Evolutionary conservation across 2,113 vertebrate genomes (phyloP), one percentile per base, ranked within the genome.

Genomic region (Panthera uncia): DNA sequence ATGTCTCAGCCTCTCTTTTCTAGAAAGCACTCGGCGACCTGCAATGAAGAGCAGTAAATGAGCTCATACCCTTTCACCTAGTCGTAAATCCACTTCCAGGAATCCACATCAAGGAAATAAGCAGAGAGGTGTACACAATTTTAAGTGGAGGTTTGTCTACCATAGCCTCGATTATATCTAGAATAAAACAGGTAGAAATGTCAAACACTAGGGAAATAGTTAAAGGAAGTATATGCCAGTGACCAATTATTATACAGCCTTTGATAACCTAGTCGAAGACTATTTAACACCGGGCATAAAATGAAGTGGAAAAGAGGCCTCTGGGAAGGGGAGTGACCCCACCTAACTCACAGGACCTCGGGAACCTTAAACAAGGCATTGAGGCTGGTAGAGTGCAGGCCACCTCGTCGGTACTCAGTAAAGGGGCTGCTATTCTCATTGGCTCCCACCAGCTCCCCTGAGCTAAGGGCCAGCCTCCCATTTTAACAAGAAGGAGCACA

Each of bases 21-120:
- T 91, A 80, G 79, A 95, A 96, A 71, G 66, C 29, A 0, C 33
- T 65, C 57, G 33, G 83, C 63, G 29, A 18, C 66, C 6, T 27
- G 8, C 31, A 10, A 7, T 18, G 15, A 23, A 57, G 41, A 61
- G 10, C 23, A 78, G 63, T 31, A 7, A 12, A 27, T 21, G 81
- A 31, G 93, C 50, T 68, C 23, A 7, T 25, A 76, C 31, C 55
- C 88, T 92, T 80, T 89, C 74, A 89, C 91, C 82, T 5, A 48
- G 36, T 14, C 8, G 63, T 16, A 14, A 79, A 36, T 31, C 38
- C n/a, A 36, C 87, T 94, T 95, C 96, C 29, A 76, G 66, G 84
- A 96, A 96, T 50, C 92, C 11, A 19, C 63, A 36, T 83, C 63
- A 29, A 73, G 94, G 87, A 95, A 90, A 36, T 9, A 31, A 41